phyloP scores from a whole-genome alignment of 2,797 vertebrate species.

The Ctenosaura bakeri region DNA sequence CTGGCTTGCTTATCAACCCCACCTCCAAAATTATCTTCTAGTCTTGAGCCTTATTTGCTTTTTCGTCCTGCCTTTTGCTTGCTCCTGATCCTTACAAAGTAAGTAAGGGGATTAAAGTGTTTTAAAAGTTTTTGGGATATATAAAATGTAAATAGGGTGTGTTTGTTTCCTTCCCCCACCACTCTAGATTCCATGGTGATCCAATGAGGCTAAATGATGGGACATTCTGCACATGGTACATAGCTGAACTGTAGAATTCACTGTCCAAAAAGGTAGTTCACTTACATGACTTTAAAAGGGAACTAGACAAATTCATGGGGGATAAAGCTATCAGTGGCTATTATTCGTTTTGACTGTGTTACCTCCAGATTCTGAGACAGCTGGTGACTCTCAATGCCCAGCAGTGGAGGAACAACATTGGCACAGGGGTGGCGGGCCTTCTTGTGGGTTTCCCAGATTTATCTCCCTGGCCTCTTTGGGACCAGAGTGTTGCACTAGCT shows the following conservation, averaged over 20 bases:
- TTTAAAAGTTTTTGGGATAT: no score
- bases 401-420: neutral
- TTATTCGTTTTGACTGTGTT: no score
- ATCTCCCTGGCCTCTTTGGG: neutral
- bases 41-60: neutral
- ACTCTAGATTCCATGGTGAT: neutral
- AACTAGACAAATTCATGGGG: neutral
- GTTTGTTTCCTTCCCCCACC: no score
- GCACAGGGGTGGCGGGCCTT: neutral
- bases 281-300: no score
- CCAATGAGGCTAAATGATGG: neutral
- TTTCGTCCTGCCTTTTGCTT: neutral
- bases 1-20: neutral
- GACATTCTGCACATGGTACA: neutral
- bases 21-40: neutral
- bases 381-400: neutral
- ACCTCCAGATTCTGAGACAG: neutral
- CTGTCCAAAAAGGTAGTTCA: neutral
- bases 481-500: neutral
- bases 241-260: neutral
- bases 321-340: neutral
- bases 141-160: no score
- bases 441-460: no score
- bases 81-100: no score
- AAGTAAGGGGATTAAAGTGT: no score